A percentile compares a stretch with the other conserved stretches of the same genome.
phyloP scores from a whole-genome alignment of 1,140 invertebrate species.

The Drosophila truncata region DNA sequence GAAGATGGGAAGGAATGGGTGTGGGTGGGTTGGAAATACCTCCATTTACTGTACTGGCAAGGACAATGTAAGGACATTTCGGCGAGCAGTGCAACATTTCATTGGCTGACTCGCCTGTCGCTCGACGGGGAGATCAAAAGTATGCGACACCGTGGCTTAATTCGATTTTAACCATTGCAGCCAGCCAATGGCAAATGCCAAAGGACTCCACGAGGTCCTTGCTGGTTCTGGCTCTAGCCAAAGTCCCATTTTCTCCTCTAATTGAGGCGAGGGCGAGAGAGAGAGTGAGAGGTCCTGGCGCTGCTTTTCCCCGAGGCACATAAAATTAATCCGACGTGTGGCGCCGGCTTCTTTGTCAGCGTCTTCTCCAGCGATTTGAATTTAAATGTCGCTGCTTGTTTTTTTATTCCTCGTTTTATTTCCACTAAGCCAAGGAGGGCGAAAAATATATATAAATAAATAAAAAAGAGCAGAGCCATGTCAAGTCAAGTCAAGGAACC shows the following conservation, averaged over 20 bases:
- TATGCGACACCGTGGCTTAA: constrained; percentile 84
- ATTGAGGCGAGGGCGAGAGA: constrained; percentile 61
- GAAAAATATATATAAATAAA: constrained; percentile 39
- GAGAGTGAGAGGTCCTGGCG: constrained; percentile 27
- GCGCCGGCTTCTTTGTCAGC: constrained; percentile 76
- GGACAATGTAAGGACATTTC: constrained; percentile 81
- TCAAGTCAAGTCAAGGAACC: constrained; percentile 62
- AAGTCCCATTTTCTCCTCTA: constrained; percentile 42
- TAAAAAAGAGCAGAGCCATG: constrained; percentile 30
- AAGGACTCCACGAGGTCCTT: constrained; percentile 29
- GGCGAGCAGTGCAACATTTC: constrained; percentile 73
- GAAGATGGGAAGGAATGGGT: neutral
- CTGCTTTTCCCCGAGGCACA: constrained; percentile 57
- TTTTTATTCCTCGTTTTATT: constrained; percentile 52
- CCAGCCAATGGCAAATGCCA: constrained; percentile 75
- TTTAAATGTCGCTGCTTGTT: constrained; percentile 73
- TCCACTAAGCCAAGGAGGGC: constrained; percentile 58
- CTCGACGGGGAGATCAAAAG: constrained; percentile 79
- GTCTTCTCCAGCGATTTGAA: constrained; percentile 79
- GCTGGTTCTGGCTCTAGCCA: constrained; percentile 1
- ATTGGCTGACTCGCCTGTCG: constrained; percentile 66
- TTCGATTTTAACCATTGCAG: constrained; percentile 83
- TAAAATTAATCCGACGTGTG: constrained; percentile 84
- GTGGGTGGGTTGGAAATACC: constrained; percentile 10
- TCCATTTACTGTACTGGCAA: constrained; percentile 59